phyloP scores from a whole-genome alignment of 23 tunicate genomes.

The Botrylloides violaceus region DNA sequence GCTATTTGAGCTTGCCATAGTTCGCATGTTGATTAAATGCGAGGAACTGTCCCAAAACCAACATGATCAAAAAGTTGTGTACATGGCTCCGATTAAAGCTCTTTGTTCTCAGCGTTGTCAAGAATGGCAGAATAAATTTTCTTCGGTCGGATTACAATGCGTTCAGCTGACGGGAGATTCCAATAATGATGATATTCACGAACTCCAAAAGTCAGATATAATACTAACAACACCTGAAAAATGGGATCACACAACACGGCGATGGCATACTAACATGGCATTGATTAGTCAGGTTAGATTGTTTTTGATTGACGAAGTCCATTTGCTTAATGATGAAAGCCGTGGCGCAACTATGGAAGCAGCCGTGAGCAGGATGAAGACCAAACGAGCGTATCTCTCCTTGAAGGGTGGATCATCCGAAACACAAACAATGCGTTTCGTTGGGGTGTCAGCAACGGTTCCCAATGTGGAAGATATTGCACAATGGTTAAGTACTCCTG shows the following conservation, averaged over 20 bases:
- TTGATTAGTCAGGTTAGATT: slow-evolving; percentile 45
- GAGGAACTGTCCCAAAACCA: slow-evolving; percentile 1
- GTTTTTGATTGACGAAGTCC: slow-evolving; percentile 85
- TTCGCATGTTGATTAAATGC: slow-evolving; percentile 36
- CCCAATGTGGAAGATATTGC: slow-evolving; percentile 87
- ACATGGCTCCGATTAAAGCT: slow-evolving; percentile 91
- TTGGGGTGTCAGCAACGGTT: slow-evolving; percentile 82
- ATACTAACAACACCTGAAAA: slow-evolving; percentile 85
- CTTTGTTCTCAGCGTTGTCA: slow-evolving; percentile 66
- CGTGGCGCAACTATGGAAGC: slow-evolving; percentile 94
- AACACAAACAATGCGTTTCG: slow-evolving; percentile 29
- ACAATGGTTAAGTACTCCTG: slow-evolving; percentile 55
- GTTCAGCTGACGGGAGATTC: slow-evolving; percentile 80
- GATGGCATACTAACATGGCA: slow-evolving; percentile 73
- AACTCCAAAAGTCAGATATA: slow-evolving; percentile 59
- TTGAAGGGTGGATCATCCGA: slow-evolving; percentile 4
- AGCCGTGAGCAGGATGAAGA: slow-evolving; percentile 82
- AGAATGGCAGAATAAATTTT: slow-evolving; percentile 61
- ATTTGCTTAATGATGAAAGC: slow-evolving; percentile 69
- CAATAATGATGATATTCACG: slow-evolving; percentile 55
- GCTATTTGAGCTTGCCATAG: slow-evolving; percentile 80
- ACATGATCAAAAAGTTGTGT: slow-evolving; percentile 48
- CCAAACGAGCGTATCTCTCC: slow-evolving; percentile 32
- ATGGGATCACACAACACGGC: slow-evolving; percentile 85
- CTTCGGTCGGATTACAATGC: slow-evolving; percentile 40